Conservation (phyloP, 2,113 vertebrate genomes). For the Xiphophorus hellerii region DNA sequence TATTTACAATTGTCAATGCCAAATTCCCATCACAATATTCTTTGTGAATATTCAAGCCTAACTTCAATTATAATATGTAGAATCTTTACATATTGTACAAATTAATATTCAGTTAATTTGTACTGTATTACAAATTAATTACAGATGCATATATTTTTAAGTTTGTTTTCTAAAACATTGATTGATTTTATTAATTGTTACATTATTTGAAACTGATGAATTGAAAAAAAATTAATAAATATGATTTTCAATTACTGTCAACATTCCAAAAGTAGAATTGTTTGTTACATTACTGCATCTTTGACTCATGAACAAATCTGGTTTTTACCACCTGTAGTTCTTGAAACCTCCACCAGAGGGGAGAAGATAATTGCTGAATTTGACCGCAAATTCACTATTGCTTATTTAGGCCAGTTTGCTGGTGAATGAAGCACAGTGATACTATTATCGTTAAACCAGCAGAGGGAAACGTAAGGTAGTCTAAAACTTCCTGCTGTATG, state of each 20-base stretch:
- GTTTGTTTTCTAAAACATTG: not conserved
- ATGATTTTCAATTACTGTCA: no score
- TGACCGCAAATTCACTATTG: no score
- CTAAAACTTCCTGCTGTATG: no score
- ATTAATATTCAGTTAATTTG: not conserved
- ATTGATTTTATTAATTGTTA: not conserved
- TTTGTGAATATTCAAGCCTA: not conserved
- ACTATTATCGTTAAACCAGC: not conserved
- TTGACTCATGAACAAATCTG: no score
- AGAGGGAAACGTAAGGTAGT: no score
- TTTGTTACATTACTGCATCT: no score
- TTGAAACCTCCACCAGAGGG: not conserved
- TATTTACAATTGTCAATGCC: not conserved
- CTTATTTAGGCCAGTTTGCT: not conserved
- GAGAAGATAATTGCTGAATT: not conserved
- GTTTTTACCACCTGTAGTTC: not conserved
- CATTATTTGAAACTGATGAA: not conserved
- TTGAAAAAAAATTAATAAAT: not conserved
- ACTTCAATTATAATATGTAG: no score
- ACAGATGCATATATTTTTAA: not conserved
- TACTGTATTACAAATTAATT: no score
- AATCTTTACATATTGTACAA: not conserved
- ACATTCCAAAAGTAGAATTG: no score
- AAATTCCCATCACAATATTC: not conserved
- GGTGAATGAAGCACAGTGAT: not conserved